phyloP scores from a whole-genome alignment of 1,140 invertebrate species.

The Anthonomus grandis region DNA sequence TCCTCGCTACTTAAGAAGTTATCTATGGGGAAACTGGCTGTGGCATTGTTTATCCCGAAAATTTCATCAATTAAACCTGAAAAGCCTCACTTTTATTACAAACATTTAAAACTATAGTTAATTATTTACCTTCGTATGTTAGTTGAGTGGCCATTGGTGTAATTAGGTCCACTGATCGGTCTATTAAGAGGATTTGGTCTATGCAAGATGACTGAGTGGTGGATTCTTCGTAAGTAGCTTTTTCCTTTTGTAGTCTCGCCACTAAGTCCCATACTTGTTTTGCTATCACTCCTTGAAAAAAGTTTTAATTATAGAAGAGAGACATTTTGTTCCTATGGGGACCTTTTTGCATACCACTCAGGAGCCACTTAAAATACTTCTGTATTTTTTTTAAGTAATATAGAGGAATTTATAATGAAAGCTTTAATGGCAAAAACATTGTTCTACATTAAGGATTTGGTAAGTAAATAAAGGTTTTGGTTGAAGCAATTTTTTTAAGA shows the following conservation, averaged over 20 bases:
- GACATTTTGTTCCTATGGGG: too few relatives aligned
- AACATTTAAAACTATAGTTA: too few relatives aligned
- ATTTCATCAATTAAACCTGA: constrained; percentile 81
- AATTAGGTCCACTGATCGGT: constrained; percentile 83
- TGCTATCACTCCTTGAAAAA: constrained; percentile 61
- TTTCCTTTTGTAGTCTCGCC: constrained; percentile 68
- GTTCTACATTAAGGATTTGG: too few relatives aligned
- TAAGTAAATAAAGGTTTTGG: too few relatives aligned
- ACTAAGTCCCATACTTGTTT: constrained; percentile 88
- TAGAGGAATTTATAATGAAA: too few relatives aligned
- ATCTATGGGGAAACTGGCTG: constrained; percentile 78
- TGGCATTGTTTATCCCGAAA: constrained; percentile 66
- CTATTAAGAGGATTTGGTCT: constrained; percentile 72
- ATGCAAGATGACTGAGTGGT: constrained; percentile 61
- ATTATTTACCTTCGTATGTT: constrained; percentile 86
- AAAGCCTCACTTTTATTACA: constrained; percentile 3
- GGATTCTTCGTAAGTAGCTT: constrained; percentile 50
- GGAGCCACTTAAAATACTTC: too few relatives aligned
- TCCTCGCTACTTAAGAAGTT: constrained; percentile 73
- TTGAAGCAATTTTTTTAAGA: too few relatives aligned
- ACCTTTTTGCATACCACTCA: too few relatives aligned
- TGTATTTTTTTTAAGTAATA: too few relatives aligned
- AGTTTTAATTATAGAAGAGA: neutral
- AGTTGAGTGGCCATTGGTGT: constrained; percentile 91
- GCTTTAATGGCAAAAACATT: too few relatives aligned